Evolutionary conservation across 2,888 invertebrate genomes (phyloP).

Genomic region (Habroteleia sp.): DNA sequence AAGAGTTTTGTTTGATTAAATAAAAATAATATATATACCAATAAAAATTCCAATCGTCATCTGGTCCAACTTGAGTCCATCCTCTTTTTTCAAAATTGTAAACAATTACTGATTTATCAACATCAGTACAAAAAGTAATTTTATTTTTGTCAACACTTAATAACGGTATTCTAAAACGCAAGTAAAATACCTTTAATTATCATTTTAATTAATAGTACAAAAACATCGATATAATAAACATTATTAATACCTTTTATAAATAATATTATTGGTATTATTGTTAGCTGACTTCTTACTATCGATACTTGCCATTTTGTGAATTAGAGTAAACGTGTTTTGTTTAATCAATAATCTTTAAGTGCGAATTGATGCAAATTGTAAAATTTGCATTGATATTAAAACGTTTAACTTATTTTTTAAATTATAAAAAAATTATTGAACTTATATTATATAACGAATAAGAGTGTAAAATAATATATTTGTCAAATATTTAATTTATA

Average conservation of each 20-base stretch:
- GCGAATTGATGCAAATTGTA: too few relatives aligned
- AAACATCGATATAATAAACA: background rate
- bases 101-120: conserved; percentile 95
- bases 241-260: conserved; percentile 37
- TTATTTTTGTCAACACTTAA: conserved; percentile 82
- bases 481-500: too few relatives aligned
- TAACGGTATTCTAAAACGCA: conserved; percentile 60
- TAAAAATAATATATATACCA: conserved; percentile 84
- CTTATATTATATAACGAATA: too few relatives aligned
- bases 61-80: conserved; percentile 92
- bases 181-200: too few relatives aligned
- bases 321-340: too few relatives aligned
- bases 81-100: conserved; percentile 96
- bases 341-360: conserved; percentile 38
- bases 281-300: conserved; percentile 30
- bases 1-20: too few relatives aligned
- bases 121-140: conserved; percentile 89
- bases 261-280: conserved; percentile 38
- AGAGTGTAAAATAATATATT: too few relatives aligned
- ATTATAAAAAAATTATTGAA: too few relatives aligned
- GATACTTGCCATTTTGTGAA: conserved; percentile 28
- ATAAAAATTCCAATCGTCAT: conserved; percentile 98
- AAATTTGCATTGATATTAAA: too few relatives aligned
- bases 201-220: background rate
- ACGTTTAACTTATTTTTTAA: too few relatives aligned